Evolutionary conservation across 2,888 invertebrate genomes (phyloP).

Genomic region (Sphinx pinastri): DNA sequence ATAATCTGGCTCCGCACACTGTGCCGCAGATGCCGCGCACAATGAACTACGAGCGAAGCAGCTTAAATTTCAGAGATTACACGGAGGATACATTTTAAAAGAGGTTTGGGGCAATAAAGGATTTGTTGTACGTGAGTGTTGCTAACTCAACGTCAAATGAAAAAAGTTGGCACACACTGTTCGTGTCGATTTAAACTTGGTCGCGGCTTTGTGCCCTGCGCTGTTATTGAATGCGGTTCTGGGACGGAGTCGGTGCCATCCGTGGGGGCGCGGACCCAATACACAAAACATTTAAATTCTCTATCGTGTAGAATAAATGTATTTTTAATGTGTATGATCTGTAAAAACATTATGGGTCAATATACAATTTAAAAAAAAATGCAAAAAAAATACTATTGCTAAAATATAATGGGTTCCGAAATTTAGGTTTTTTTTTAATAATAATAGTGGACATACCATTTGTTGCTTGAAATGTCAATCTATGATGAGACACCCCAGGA

Average conservation of each 20-base stretch:
- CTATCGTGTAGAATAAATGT: no score
- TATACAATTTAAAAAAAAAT: no score
- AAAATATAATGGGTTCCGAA: no score
- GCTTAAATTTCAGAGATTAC: not conserved
- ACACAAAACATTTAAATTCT: no score
- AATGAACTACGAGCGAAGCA: not conserved
- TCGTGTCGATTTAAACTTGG: slow-evolving; percentile 24
- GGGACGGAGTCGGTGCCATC: slow-evolving; percentile 2
- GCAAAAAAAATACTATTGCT: no score
- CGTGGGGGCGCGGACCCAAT: not conserved
- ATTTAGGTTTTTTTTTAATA: not conserved
- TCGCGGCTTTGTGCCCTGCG: slow-evolving; percentile 10
- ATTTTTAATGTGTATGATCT: no score
- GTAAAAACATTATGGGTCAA: no score
- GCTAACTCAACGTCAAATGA: slow-evolving; percentile 33
- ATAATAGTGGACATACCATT: no score
- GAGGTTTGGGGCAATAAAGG: slow-evolving; percentile 18
- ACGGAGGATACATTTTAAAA: slow-evolving; percentile 10
- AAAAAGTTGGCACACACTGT: slow-evolving; percentile 32
- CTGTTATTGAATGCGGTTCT: slow-evolving; percentile 31
- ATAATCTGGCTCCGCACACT: no score
- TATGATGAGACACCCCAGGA: not conserved
- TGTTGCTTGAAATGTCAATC: not conserved
- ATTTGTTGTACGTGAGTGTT: slow-evolving; percentile 8
- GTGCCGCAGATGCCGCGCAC: no score